Evolutionary conservation across 1,140 invertebrate genomes (phyloP).

Genomic region (Ooceraea biroi): DNA sequence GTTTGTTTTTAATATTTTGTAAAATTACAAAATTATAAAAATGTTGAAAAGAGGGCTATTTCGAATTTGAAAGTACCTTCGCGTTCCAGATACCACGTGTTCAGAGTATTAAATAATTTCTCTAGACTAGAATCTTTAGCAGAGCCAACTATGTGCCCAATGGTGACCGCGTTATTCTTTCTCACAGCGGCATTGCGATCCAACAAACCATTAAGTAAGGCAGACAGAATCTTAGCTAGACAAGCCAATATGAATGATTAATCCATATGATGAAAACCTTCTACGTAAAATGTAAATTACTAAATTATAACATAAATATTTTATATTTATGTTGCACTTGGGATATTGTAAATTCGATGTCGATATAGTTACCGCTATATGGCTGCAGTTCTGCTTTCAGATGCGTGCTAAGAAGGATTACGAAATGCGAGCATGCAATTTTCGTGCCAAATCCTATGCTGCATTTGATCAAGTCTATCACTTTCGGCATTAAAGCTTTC

Average conservation of each 20-base stretch:
- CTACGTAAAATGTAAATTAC: neutral
- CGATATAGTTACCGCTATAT: conserved; percentile 87
- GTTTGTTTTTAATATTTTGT: conserved; percentile 20
- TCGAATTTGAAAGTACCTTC: conserved; percentile 87
- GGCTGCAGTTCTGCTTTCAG: conserved; percentile 88
- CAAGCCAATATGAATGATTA: conserved; percentile 26
- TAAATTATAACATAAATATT: conserved; percentile 26
- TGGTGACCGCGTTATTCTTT: conserved; percentile 93
- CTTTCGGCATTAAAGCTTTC: conserved; percentile 92
- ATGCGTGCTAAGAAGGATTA: conserved; percentile 90
- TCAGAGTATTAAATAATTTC: conserved; percentile 93
- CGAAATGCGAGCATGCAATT: conserved; percentile 94
- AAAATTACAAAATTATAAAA: neutral
- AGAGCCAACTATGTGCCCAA: conserved; percentile 94
- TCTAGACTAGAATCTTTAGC: conserved; percentile 95
- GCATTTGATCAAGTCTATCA: conserved; percentile 93
- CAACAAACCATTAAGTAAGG: conserved; percentile 92
- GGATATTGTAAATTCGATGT: no score
- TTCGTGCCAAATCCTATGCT: conserved; percentile 94
- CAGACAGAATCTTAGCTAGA: conserved; percentile 92
- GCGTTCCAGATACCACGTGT: conserved; percentile 92
- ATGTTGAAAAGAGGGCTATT: no score
- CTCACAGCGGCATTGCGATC: conserved; percentile 94
- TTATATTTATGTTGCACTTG: conserved; percentile 2
- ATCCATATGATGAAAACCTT: conserved; percentile 11